Conservation (phyloP, 2,888 invertebrate species). For the Hesperia comma region DNA sequence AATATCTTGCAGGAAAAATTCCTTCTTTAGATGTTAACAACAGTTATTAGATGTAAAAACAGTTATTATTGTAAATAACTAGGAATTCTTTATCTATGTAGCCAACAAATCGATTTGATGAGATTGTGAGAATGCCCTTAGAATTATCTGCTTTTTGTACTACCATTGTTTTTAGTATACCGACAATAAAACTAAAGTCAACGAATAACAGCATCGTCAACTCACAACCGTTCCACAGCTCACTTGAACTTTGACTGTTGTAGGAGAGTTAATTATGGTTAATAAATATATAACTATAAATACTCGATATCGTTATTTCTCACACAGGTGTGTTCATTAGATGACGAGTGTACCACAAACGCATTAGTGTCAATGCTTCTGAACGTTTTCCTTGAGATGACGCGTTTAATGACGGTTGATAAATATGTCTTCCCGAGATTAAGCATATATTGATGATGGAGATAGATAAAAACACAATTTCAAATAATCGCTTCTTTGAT, state of each 20-base stretch:
- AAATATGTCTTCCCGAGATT: no score
- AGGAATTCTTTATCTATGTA: no score
- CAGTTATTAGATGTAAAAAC: no score
- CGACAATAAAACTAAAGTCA: no score
- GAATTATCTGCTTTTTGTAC: no score
- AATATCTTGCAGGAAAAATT: no score
- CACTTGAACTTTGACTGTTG: not conserved
- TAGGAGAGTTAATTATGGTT: not conserved
- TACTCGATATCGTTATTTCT: not conserved
- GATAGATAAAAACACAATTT: slow-evolving; percentile 4
- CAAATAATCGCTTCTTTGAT: no score
- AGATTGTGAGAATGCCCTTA: not conserved
- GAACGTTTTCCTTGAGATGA: slow-evolving; percentile 22
- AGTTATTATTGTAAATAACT: no score
- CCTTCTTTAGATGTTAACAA: no score
- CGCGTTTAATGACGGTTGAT: not conserved
- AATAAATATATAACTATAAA: slow-evolving; percentile 2
- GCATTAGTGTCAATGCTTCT: slow-evolving; percentile 23
- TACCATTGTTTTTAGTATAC: no score
- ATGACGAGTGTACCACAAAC: slow-evolving; percentile 8
- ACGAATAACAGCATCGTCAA: not conserved
- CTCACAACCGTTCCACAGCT: not conserved
- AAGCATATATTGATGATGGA: not conserved
- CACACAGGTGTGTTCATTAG: slow-evolving; percentile 10
- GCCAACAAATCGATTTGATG: not conserved